Conservation (phyloP, 2,888 invertebrate genomes). For the Conops quadrifasciatus region DNA sequence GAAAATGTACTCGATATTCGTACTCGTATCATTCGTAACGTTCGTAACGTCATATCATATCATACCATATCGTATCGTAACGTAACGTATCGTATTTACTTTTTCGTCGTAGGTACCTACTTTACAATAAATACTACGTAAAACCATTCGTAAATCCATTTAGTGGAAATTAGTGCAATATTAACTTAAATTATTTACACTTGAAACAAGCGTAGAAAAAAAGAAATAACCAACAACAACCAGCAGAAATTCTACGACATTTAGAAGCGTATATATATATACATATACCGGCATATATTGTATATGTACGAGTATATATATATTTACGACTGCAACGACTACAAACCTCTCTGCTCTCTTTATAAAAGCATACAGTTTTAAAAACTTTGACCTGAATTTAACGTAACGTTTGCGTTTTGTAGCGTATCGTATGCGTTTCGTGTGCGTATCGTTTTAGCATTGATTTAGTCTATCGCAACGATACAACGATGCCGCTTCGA, state of each 20-base stretch:
- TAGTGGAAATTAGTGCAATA: constrained; percentile 14
- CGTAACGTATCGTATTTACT: background rate
- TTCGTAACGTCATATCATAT: too few species aligned
- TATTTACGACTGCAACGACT: too few species aligned
- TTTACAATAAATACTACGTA: background rate
- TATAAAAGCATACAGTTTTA: background rate
- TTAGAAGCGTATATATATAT: too few species aligned
- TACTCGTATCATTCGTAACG: background rate
- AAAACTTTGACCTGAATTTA: background rate
- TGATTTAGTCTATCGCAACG: too few species aligned
- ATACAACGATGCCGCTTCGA: background rate
- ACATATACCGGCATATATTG: too few species aligned
- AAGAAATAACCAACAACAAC: background rate
- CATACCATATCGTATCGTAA: too few species aligned
- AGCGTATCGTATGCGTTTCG: too few species aligned
- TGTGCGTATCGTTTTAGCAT: too few species aligned
- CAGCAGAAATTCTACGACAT: too few species aligned
- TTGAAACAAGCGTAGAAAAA: background rate
- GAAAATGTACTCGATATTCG: constrained; percentile 3
- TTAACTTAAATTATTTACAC: constrained; percentile 6
- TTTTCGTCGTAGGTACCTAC: background rate
- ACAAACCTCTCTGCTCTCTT: too few species aligned
- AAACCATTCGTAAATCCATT: background rate
- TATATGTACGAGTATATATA: too few species aligned
- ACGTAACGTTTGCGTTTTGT: too few species aligned